Conservation (phyloP, 2,888 invertebrate species). For the Argyresthia albistria region DNA sequence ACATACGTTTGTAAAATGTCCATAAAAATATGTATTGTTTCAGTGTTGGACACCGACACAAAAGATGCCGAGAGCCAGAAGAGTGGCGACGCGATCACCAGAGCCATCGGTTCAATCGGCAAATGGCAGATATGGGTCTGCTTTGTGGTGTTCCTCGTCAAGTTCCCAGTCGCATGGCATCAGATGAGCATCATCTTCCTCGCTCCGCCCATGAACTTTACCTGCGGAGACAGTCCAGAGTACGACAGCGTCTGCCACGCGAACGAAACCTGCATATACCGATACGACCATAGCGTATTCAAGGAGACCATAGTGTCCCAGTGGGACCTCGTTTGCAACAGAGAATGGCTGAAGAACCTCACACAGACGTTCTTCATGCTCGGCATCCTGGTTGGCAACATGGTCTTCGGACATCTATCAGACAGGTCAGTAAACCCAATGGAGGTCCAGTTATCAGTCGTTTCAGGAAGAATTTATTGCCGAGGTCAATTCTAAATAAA, state of each 20-base stretch:
- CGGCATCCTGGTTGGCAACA: constrained; percentile 82
- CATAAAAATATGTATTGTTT: constrained; percentile 18
- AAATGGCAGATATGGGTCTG: constrained; percentile 84
- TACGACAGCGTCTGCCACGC: constrained; percentile 63
- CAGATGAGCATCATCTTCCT: constrained; percentile 85
- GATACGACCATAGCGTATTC: constrained; percentile 77
- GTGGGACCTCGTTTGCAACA: constrained; percentile 82
- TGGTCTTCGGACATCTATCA: constrained; percentile 82
- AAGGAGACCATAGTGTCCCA: constrained; percentile 81
- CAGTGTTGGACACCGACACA: constrained; percentile 53
- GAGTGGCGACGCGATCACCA: constrained; percentile 75
- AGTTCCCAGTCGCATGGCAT: constrained; percentile 87
- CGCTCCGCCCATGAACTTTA: constrained; percentile 76
- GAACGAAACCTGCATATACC: constrained; percentile 65
- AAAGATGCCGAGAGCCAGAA: constrained; percentile 35
- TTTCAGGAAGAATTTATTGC: too few species aligned
- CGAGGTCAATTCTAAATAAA: too few species aligned
- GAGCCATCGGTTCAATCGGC: constrained; percentile 80
- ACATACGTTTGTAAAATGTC: too few species aligned
- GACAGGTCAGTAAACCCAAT: constrained; percentile 72
- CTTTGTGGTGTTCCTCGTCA: constrained; percentile 77
- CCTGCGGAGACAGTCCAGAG: constrained; percentile 44
- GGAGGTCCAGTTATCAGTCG: too few species aligned
- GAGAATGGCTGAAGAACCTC: constrained; percentile 77
- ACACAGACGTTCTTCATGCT: constrained; percentile 85